phyloP scores from a whole-genome alignment of 1,140 invertebrate genomes.

The Drosophila murphyi region DNA sequence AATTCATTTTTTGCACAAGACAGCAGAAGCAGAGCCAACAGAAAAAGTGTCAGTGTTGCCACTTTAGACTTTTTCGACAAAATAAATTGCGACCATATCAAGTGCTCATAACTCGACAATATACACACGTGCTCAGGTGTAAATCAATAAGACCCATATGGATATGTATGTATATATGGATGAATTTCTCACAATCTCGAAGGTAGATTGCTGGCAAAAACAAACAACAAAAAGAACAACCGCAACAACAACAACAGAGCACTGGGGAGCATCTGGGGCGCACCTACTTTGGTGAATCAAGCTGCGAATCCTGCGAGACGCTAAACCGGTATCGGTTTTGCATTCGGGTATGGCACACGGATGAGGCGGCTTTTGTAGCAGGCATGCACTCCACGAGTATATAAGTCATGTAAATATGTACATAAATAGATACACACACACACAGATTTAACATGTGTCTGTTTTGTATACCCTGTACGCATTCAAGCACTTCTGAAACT shows the following conservation, averaged over 20 bases:
- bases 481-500: neutral
- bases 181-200: too few species aligned
- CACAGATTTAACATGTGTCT: too few species aligned
- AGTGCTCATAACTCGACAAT: too few species aligned
- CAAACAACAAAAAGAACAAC: neutral
- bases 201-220: neutral
- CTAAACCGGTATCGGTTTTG: slow-evolving; percentile 42
- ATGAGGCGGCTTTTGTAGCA: slow-evolving; percentile 11
- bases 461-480: neutral
- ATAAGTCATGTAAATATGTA: slow-evolving; percentile 4
- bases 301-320: slow-evolving; percentile 21
- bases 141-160: too few species aligned
- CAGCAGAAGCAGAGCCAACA: too few species aligned
- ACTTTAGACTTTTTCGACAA: too few species aligned
- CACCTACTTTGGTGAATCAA: slow-evolving; percentile 5
- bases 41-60: too few species aligned
- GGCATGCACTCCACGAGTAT: slow-evolving; percentile 1
- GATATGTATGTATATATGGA: too few species aligned
- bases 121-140: too few species aligned
- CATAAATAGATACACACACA: neutral
- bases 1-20: too few species aligned
- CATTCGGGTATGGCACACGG: slow-evolving; percentile 26
- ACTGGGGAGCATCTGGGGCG: slow-evolving; percentile 7
- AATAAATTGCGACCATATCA: too few species aligned
- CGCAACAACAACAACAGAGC: neutral